These are phyloP conservation scores for Albula glossodonta DNA, from an alignment of 2,113 vertebrate species.

Conservation along the genomic window DNA sequence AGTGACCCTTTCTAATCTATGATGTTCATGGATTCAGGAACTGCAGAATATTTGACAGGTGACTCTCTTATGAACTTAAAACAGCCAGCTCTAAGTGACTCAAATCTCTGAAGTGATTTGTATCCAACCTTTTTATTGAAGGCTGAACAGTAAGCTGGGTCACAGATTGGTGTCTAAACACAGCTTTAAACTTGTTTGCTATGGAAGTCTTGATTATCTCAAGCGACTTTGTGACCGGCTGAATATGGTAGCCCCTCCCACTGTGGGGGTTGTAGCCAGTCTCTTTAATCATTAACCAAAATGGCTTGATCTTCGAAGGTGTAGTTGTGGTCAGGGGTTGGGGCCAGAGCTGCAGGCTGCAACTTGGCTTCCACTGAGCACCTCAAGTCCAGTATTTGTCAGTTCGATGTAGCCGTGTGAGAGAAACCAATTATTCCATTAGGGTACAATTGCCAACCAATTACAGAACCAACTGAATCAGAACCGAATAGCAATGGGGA, in stretches of 20 bases:
- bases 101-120: neutral
- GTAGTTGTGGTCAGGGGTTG: neutral
- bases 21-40: too few relatives aligned
- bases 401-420: constrained; percentile 89
- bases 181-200: neutral
- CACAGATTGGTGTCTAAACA: too few relatives aligned
- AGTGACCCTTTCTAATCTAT: neutral
- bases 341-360: constrained; percentile 67
- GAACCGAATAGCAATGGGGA: neutral
- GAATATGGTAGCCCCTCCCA: neutral
- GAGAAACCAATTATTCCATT: constrained; percentile 17
- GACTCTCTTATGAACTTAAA: too few relatives aligned
- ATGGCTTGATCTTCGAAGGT: neutral
- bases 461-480: neutral
- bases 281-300: neutral
- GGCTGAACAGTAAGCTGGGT: too few relatives aligned
- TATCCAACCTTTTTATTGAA: too few relatives aligned
- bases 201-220: neutral
- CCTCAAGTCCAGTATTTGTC: constrained; percentile 78
- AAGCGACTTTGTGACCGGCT: neutral
- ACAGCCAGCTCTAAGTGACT: neutral
- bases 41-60: too few relatives aligned
- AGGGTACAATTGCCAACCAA: neutral
- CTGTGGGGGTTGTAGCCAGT: neutral
- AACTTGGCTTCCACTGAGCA: constrained; percentile 70